Evolutionary conservation across 2,888 invertebrate genomes (phyloP).

Genomic region (Hypomecis atomaria): DNA sequence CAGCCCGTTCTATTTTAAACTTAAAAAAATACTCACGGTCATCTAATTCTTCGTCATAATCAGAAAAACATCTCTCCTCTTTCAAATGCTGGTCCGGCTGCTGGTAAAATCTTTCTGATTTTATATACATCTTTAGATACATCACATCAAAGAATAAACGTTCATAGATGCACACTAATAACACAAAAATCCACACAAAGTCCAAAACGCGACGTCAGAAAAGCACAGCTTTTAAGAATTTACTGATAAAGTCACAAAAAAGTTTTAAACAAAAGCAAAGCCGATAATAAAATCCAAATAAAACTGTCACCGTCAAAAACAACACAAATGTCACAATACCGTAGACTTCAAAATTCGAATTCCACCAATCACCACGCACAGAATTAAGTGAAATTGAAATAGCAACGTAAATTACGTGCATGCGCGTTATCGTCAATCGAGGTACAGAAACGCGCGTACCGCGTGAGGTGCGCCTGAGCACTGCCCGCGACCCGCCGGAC

Average conservation of each 20-base stretch:
- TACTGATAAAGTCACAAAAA: too few species aligned
- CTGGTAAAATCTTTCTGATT: slow-evolving; percentile 77
- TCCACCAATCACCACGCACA: slow-evolving; percentile 2
- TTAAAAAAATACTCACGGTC: slow-evolving; percentile 65
- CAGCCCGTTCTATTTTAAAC: too few species aligned
- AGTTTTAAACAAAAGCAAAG: too few species aligned
- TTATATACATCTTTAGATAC: slow-evolving; percentile 80
- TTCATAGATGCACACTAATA: slow-evolving; percentile 31
- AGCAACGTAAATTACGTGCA: slow-evolving; percentile 26
- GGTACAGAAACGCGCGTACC: slow-evolving; percentile 61
- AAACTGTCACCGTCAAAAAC: slow-evolving; percentile 8
- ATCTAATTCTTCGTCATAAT: slow-evolving; percentile 74
- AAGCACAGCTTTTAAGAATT: too few species aligned
- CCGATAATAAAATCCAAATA: neutral
- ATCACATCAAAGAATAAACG: slow-evolving; percentile 53
- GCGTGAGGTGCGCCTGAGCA: slow-evolving; percentile 67
- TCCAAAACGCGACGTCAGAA: neutral
- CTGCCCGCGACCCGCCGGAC: slow-evolving; percentile 71
- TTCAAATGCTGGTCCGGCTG: slow-evolving; percentile 71
- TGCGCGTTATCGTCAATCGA: slow-evolving; percentile 27
- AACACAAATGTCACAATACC: slow-evolving; percentile 14
- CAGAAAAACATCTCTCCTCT: slow-evolving; percentile 72
- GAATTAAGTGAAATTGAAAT: slow-evolving; percentile 15
- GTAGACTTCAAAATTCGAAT: slow-evolving; percentile 1
- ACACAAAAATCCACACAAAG: neutral